Base-by-base conservation (phyloP, 2,113 vertebrate species). In the Halcyon senegalensis region DNA sequence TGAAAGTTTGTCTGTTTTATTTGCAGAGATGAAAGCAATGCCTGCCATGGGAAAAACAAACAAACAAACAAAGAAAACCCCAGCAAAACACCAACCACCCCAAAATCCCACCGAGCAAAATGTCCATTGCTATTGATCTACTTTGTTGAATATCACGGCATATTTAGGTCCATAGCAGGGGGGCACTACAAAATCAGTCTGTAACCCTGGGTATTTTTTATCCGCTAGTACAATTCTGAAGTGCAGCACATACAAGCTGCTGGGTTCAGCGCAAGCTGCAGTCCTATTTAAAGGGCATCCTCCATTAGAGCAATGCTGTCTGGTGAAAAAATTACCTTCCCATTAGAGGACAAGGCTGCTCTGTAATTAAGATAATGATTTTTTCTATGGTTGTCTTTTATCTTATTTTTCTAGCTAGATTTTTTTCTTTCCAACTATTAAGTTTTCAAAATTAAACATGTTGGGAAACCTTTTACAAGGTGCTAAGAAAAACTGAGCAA, bases 341-440 rank as follows among this genome's bases (percentile, higher is more conserved):
- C 33, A 41, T 90, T 94, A 82, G 51, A 89, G 91, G 59, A 79
- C 55, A 94, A 93, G 75, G 59, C 53, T 93, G 74, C 5, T n/a
- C 66, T 93, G 28, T 91, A 95, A 95, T 93, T 93, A 94, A 69
- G 84, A 80, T 77, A 93, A 83, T 73, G 77, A 33, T 78, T 93
- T 96, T 83, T 83, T 77, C 33, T 79, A 5, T 60, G 9, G 35
- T 33, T 69, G 35, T 56, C 41, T 82, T 91, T 76, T 76, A 89
- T 92, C 53, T 90, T 70, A 63, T 77, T 87, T 92, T 78, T 41
- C 67, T 79, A 60, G 11, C 21, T 84, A 23, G 10, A 18, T 25
- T 46, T 58, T 70, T 68, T 78, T 69, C 50, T 27, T 89, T 85
- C 87, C 39, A 41, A 46, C 46, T 72, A 48, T 41, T 62, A 84